Evolutionary conservation across 2,113 vertebrate genomes (phyloP).

Genomic region (Aphelocoma coerulescens): DNA sequence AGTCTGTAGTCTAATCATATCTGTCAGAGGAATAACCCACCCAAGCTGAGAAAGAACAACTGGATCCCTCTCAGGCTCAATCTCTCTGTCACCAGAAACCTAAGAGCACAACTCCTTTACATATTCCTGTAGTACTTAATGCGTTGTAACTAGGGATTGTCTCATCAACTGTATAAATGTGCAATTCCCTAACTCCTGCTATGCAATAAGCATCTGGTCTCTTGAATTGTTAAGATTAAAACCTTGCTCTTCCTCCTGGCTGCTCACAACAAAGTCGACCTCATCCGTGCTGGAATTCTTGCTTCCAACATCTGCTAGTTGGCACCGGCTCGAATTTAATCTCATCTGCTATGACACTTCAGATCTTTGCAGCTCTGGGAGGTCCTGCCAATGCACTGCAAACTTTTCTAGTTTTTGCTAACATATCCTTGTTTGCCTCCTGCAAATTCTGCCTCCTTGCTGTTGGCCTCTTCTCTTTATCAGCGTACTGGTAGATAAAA

Average conservation of each 20-base stretch:
- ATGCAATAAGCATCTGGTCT: background rate
- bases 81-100: background rate
- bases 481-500: background rate
- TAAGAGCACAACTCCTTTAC: background rate
- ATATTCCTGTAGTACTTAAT: background rate
- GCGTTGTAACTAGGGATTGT: too few species aligned
- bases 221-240: background rate
- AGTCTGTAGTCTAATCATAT: accelerated
- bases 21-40: background rate
- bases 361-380: background rate
- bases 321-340: background rate
- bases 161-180: background rate
- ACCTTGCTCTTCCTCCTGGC: background rate
- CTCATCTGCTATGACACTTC: background rate
- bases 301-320: background rate
- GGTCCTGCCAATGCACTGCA: background rate
- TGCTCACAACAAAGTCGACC: background rate
- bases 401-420: background rate
- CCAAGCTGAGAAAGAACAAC: background rate
- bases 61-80: background rate
- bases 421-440: background rate
- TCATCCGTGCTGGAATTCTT: background rate
- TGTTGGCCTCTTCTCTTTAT: background rate
- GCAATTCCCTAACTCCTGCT: background rate
- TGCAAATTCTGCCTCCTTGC: background rate